Evolutionary conservation across 53 echinoderm and acorn worm species (phyloP), one percentile per base, ranked within the genome.

Genomic region (Holothuria leucospilota): DNA sequence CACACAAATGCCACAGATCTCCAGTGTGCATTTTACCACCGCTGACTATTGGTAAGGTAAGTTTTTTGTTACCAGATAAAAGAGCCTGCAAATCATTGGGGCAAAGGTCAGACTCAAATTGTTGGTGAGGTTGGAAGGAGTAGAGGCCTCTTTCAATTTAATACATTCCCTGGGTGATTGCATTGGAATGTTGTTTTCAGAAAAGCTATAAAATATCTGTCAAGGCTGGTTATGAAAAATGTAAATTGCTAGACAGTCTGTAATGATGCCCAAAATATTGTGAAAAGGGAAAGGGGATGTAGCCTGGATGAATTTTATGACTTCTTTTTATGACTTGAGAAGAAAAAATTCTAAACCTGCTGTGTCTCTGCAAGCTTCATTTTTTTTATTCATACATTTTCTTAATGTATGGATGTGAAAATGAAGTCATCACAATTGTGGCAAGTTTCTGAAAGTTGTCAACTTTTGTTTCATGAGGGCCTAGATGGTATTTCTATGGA

Each of bases 71-170:
- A 75, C 75, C 75, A 75, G 53, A 53, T 75, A 53, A 75, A 75
- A n/a, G 25, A 75, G 51, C 75, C 75, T 74, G 46, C 49, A 11
- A 49, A 51, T 75, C 75, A 51, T 25, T 75, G 39, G 75, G 53
- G 49, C 51, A 75, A 49, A 75, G 75, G 49, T 75, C 75, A 75
- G 28, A 26, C 26, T 26, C 51, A 75, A 72, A 75, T 75, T 75
- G 52, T 52, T 52, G 51, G 49, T 49, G 75, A 75, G 75, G 75
- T 75, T 51, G 52, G 75, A 28, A 53, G 52, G 51, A 53, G 75
- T n/a, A 26, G 75, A 51, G 75, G 75, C 75, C 75, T 75, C 75
- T 75, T 75, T 75, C 75, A 75, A 75, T 75, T 75, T 75, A 75
- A 75, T 49, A 51, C 75, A 75, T 75, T 75, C 75, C 75, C 51